A percentile compares a stretch with the other conserved stretches of the same genome.
These are phyloP conservation scores for Panagrolaimus sp. DNA, from an alignment of 1,140 invertebrate genomes.

Conservation along the genomic window DNA sequence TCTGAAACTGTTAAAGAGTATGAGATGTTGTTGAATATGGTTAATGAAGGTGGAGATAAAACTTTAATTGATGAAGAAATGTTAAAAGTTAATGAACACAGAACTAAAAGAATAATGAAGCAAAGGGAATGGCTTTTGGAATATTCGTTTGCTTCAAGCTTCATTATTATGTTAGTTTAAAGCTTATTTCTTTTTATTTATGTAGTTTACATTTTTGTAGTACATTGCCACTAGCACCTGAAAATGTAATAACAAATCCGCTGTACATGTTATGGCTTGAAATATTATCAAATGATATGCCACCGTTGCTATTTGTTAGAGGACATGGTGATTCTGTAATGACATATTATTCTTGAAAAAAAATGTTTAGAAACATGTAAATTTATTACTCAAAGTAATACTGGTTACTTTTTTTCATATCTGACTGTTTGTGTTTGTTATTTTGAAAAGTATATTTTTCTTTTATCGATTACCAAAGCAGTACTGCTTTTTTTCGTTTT, in stretches of 20 bases:
- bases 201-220: conserved; percentile 23
- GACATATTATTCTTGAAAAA: conserved; percentile 82
- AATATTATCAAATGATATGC: conserved; percentile 77
- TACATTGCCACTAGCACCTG: conserved; percentile 33
- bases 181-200: neutral
- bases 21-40: conserved; percentile 34
- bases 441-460: too few species aligned
- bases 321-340: conserved; percentile 89
- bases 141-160: conserved; percentile 39
- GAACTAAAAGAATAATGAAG: conserved; percentile 33
- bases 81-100: conserved; percentile 25
- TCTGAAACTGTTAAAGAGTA: conserved; percentile 38
- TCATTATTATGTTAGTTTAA: conserved; percentile 42
- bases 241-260: conserved; percentile 25
- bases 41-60: conserved; percentile 27
- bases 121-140: conserved; percentile 45
- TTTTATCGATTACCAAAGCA: too few species aligned
- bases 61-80: conserved; percentile 30
- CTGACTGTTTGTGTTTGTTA: too few species aligned
- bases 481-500: too few species aligned
- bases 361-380: too few species aligned
- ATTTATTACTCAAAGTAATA: too few species aligned
- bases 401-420: too few species aligned
- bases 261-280: conserved; percentile 93
- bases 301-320: conserved; percentile 81